phyloP scores from a whole-genome alignment of 2,888 invertebrate species.

The Troides helena region DNA sequence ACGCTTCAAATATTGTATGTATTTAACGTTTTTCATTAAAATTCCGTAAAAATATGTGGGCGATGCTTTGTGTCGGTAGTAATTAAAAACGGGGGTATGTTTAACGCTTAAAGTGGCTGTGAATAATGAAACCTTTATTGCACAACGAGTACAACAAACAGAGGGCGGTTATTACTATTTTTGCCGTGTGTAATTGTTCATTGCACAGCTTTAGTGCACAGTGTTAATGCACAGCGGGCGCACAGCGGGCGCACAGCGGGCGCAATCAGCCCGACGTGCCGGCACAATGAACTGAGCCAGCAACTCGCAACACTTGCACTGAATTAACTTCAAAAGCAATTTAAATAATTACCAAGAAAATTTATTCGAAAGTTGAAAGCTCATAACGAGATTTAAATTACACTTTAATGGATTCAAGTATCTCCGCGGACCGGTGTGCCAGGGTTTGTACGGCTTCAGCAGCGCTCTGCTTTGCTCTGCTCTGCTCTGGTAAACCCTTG shows the following conservation, averaged over 20 bases:
- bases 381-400: conserved; percentile 25
- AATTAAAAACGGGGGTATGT: too few relatives aligned
- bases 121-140: too few relatives aligned
- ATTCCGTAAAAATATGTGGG: too few relatives aligned
- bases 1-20: too few relatives aligned
- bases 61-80: too few relatives aligned
- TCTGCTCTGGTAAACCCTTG: too few relatives aligned
- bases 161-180: neutral
- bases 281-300: conserved; percentile 11
- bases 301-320: conserved; percentile 15
- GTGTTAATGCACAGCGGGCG: neutral
- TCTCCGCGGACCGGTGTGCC: too few relatives aligned
- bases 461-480: too few relatives aligned
- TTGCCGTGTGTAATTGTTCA: neutral
- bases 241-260: conserved; percentile 10
- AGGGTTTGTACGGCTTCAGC: too few relatives aligned
- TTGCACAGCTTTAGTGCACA: conserved; percentile 1
- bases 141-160: too few relatives aligned
- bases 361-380: conserved; percentile 22
- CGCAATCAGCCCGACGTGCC: neutral
- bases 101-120: too few relatives aligned
- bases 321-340: conserved; percentile 25
- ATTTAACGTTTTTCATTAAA: too few relatives aligned
- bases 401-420: conserved; percentile 20
- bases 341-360: conserved; percentile 21